Conservation (phyloP, 1,140 invertebrate species). For the Pogonus chalceus region DNA sequence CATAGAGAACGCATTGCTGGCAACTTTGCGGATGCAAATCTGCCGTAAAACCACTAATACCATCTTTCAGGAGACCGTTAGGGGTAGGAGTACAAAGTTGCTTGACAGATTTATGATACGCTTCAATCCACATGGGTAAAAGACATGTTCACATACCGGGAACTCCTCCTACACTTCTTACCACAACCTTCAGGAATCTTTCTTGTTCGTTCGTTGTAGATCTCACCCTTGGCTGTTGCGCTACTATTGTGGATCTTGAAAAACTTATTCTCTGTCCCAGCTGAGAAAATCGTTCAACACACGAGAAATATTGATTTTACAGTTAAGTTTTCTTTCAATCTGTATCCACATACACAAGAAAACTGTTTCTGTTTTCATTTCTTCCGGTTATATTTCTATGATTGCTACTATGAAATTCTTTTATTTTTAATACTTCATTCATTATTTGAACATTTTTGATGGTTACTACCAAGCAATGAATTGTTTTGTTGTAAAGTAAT, state of each 20-base stretch:
- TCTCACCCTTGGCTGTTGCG: too few relatives aligned
- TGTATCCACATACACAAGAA: too few relatives aligned
- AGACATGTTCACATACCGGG: slow-evolving; percentile 1
- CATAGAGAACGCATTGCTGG: slow-evolving; percentile 18
- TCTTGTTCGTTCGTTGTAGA: not conserved
- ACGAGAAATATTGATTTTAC: slow-evolving; percentile 3
- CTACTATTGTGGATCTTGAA: too few relatives aligned
- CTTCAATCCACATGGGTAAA: slow-evolving; percentile 8
- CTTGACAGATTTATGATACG: slow-evolving; percentile 26
- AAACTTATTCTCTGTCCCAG: not conserved
- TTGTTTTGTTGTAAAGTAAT: too few relatives aligned
- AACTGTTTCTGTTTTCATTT: too few relatives aligned
- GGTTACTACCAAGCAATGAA: too few relatives aligned
- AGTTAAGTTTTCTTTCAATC: not conserved
- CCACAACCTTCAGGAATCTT: not conserved
- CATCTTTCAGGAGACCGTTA: slow-evolving; percentile 19
- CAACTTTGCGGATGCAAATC: slow-evolving; percentile 29
- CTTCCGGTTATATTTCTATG: too few relatives aligned
- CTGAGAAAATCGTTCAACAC: not conserved
- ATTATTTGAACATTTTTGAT: too few relatives aligned
- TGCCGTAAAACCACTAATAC: slow-evolving; percentile 28
- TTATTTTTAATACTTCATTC: too few relatives aligned
- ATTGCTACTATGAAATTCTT: too few relatives aligned
- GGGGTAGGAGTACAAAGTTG: slow-evolving; percentile 20
- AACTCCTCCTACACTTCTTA: not conserved